Conservation (phyloP, 2,113 vertebrate species). For the Etheostoma cragini region DNA sequence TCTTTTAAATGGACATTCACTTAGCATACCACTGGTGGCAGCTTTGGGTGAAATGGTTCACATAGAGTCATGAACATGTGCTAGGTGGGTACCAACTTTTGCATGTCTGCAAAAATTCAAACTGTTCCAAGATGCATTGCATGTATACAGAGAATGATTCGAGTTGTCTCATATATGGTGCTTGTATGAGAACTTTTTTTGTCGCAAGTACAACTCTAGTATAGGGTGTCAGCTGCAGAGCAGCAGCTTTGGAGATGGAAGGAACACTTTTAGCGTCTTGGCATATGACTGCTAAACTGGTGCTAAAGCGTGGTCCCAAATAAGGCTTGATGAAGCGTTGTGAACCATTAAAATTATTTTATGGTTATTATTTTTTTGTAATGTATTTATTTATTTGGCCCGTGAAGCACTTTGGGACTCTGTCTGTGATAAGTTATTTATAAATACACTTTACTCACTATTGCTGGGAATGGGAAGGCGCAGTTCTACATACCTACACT, state of each 20-base stretch:
- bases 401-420: no score
- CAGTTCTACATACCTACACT: background rate
- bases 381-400: no score
- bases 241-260: background rate
- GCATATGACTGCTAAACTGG: background rate
- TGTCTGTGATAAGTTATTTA: no score
- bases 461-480: background rate
- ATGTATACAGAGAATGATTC: fast-evolving
- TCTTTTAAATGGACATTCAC: background rate
- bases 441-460: no score
- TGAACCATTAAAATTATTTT: no score
- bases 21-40: background rate
- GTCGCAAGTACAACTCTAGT: background rate
- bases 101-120: background rate
- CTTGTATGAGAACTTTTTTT: background rate
- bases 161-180: no score
- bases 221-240: background rate
- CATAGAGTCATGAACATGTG: background rate
- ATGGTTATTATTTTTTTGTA: no score
- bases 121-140: background rate
- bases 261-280: background rate
- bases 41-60: background rate
- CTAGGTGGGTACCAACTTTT: background rate
- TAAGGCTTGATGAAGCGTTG: no score
- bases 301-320: background rate